phyloP scores from a whole-genome alignment of 2,113 vertebrate genomes.

The Otocyon megalotis region DNA sequence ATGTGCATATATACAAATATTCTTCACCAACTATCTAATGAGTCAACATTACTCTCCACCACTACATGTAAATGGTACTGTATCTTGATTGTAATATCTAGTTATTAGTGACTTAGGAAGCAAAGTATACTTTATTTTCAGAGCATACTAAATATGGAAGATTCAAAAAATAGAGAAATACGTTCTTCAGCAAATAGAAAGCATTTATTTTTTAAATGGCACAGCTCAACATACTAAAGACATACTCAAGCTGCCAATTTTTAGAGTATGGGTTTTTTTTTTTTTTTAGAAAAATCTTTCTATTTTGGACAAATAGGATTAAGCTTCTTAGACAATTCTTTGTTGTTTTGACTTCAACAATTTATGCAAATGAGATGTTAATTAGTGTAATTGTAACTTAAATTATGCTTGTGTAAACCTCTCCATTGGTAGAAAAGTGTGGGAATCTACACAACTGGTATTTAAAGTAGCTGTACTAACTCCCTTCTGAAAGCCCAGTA shows the following conservation, averaged over 20 bases:
- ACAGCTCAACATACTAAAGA: conserved; percentile 74
- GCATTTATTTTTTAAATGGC: conserved; percentile 81
- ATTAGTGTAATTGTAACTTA: conserved; percentile 96
- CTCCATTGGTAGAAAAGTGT: conserved; percentile 95
- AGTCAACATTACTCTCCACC: not conserved
- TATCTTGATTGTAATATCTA: not conserved
- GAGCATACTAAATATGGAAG: conserved; percentile 4
- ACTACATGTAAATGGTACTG: not conserved
- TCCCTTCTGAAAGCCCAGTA: conserved; percentile 91
- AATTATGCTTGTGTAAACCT: conserved; percentile 95
- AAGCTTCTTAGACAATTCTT: conserved; percentile 93
- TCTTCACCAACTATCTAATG: not conserved
- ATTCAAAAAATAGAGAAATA: conserved; percentile 49
- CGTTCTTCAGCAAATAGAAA: conserved; percentile 74
- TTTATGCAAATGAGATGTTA: conserved; percentile 99
- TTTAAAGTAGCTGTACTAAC: conserved; percentile 92
- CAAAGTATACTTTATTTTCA: conserved; percentile 14
- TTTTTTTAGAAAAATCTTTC: conserved; percentile 82
- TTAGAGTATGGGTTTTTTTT: conserved; percentile 72
- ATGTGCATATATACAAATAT: not conserved
- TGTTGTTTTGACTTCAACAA: conserved; percentile 97
- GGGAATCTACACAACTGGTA: conserved; percentile 95
- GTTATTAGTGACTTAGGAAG: conserved; percentile 8
- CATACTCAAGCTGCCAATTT: conserved; percentile 86
- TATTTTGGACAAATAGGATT: conserved; percentile 93